Evolutionary conservation across 2,113 vertebrate species (phyloP).

Genomic region (Gorsachius goisagi): DNA sequence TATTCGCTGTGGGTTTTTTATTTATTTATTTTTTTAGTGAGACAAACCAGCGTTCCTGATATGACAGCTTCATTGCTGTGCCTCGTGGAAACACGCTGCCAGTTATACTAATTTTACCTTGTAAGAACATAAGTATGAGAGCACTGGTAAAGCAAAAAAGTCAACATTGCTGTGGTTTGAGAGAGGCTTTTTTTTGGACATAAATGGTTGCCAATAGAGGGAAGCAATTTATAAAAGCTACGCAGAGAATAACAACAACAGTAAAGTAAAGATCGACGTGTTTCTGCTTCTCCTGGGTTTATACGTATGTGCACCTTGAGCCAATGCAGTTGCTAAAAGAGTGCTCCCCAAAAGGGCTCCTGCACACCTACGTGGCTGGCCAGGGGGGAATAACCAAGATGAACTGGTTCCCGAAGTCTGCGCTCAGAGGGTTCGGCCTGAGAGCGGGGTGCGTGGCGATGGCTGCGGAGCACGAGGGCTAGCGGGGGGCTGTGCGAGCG

Average conservation of each 20-base stretch:
- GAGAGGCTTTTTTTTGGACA: background rate
- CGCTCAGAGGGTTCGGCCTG: background rate
- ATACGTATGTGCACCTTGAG: background rate
- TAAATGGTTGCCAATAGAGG: background rate
- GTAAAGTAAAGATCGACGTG: background rate
- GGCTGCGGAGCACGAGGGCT: background rate
- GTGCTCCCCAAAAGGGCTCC: background rate
- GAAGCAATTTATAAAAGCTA: constrained; percentile 7
- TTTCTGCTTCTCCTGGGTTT: background rate
- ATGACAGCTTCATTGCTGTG: constrained; percentile 49
- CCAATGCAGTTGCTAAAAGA: background rate
- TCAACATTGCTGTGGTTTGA: constrained; percentile 20
- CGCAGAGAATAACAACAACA: background rate
- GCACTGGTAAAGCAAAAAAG: constrained; percentile 18
- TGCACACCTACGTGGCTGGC: background rate
- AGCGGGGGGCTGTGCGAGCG: background rate
- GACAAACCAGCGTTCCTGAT: constrained; percentile 11
- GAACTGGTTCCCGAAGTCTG: background rate
- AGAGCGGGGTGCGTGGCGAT: background rate
- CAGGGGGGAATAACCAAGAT: background rate
- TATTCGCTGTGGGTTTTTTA: background rate
- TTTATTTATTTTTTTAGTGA: background rate
- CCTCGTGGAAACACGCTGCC: constrained; percentile 10
- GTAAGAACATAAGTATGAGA: constrained; percentile 16
- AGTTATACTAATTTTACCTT: constrained; percentile 45